Percentiles rank a stretch among this genome's conserved stretches.
phyloP scores from a whole-genome alignment of 2,888 invertebrate species.

The Xanthia togata region DNA sequence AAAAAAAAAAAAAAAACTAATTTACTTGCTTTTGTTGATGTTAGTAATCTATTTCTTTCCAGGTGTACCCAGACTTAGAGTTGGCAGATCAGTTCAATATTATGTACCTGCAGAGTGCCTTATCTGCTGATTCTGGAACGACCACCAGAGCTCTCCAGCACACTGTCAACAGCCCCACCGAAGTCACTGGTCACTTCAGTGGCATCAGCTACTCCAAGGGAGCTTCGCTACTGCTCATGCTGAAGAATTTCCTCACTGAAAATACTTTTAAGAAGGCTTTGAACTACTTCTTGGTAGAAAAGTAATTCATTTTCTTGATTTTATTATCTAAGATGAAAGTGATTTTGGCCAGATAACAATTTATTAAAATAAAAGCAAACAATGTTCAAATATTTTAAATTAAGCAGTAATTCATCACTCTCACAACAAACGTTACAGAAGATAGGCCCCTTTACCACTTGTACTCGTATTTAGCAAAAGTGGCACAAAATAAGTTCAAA shows the following conservation, averaged over 20 bases:
- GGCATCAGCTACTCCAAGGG: constrained; percentile 93
- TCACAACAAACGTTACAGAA: not conserved
- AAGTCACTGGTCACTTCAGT: constrained; percentile 92
- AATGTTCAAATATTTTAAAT: not conserved
- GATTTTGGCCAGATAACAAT: not conserved
- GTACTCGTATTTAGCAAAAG: not conserved
- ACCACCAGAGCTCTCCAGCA: constrained; percentile 91
- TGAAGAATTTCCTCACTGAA: constrained; percentile 91
- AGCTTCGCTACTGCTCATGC: constrained; percentile 92
- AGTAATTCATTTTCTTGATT: constrained; percentile 78
- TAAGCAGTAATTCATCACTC: not conserved
- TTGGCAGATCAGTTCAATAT: constrained; percentile 93
- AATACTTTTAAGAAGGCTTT: constrained; percentile 90
- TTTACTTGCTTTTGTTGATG: not conserved
- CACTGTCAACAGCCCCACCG: constrained; percentile 90
- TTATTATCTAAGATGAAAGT: not conserved
- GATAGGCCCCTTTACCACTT: not conserved
- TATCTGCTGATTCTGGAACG: constrained; percentile 81
- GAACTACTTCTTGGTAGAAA: constrained; percentile 85
- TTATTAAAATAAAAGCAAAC: not conserved
- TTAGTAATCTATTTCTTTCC: constrained; percentile 22
- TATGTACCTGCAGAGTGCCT: constrained; percentile 92
- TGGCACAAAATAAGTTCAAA: not conserved
- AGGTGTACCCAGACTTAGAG: constrained; percentile 86
- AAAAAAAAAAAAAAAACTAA: not conserved